phyloP scores from a whole-genome alignment of 2,113 vertebrate species.

The rat (Rattus norvegicus) region DNA sequence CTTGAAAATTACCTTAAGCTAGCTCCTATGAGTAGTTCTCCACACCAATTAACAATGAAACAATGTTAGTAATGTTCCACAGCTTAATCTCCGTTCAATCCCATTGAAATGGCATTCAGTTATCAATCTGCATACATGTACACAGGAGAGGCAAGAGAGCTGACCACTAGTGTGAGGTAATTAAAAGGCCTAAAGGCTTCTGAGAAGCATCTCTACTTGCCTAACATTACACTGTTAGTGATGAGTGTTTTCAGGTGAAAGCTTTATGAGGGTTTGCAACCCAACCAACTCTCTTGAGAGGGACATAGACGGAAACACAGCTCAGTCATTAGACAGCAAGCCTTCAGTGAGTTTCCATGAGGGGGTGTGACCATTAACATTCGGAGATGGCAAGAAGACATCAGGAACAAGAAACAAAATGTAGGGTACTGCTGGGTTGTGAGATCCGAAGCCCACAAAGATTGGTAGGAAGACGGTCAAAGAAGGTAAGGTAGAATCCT shows the following conservation, averaged over 20 bases:
- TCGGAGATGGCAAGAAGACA: not conserved
- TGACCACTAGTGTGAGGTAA: not conserved
- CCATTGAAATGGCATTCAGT: not conserved
- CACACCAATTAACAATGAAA: slow-evolving; percentile 20
- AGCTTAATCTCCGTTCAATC: not conserved
- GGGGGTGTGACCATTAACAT: not conserved
- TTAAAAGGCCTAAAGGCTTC: not conserved
- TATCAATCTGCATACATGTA: not conserved
- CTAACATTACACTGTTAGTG: not conserved
- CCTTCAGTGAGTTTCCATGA: not conserved
- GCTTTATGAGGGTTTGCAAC: not conserved
- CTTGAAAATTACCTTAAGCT: slow-evolving; percentile 24
- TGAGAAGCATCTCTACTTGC: slow-evolving; percentile 8
- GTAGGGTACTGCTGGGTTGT: not conserved
- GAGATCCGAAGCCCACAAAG: rapidly evolving
- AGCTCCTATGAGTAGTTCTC: not conserved
- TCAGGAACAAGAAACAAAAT: not conserved
- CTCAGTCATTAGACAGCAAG: not conserved
- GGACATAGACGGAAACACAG: not conserved
- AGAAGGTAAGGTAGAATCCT: not conserved
- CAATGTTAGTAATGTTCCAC: not conserved
- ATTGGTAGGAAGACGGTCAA: not conserved
- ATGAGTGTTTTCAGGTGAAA: not conserved
- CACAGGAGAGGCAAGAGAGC: not conserved
- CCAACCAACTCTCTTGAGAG: not conserved